phyloP scores from a whole-genome alignment of 2,113 vertebrate genomes.

The Puma concolor region DNA sequence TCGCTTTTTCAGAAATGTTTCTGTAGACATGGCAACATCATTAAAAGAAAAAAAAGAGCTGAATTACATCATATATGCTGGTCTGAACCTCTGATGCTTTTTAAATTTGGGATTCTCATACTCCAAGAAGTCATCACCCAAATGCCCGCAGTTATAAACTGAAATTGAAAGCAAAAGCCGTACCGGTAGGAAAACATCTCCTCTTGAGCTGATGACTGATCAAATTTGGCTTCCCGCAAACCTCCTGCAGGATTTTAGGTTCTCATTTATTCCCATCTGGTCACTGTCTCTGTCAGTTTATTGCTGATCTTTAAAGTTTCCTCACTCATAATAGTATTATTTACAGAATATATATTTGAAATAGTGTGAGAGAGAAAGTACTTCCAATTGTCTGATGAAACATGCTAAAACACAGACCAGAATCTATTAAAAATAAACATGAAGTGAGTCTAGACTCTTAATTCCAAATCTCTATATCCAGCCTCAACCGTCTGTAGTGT shows the following conservation, averaged over 20 bases:
- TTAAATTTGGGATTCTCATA: background rate
- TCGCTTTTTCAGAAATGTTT: background rate
- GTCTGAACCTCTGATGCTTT: background rate
- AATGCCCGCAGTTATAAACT: background rate
- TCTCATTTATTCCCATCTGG: background rate
- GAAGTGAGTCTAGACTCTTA: background rate
- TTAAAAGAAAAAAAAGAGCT: background rate
- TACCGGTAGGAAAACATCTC: background rate
- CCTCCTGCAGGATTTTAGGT: background rate
- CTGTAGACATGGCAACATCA: background rate
- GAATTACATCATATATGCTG: background rate
- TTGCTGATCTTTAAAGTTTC: background rate
- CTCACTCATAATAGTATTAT: background rate
- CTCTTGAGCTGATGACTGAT: background rate
- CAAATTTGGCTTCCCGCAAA: background rate
- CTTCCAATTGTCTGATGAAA: background rate
- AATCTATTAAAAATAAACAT: background rate
- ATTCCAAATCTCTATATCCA: background rate
- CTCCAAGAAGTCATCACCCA: background rate
- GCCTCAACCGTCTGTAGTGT: background rate
- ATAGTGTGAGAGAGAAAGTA: background rate
- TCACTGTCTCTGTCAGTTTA: background rate
- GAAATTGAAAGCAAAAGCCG: background rate
- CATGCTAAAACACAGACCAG: background rate
- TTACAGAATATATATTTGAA: background rate